These are phyloP conservation scores for Chloropsis hardwickii DNA, from an alignment of 2,113 vertebrate genomes.

Conservation along the genomic window DNA sequence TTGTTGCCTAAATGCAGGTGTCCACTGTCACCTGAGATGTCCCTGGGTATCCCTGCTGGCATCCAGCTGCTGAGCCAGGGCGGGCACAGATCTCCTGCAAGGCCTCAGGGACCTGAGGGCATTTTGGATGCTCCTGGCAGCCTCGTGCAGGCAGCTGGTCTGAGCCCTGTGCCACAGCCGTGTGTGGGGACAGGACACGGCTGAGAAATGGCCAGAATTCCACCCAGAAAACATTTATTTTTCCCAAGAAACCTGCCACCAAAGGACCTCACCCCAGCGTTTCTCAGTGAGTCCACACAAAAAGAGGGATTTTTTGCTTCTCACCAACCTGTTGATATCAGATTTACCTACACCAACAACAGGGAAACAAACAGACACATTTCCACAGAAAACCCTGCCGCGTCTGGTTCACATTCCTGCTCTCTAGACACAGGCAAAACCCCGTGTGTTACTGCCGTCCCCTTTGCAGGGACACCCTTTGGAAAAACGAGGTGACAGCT, in stretches of 20 bases:
- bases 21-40: background rate
- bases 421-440: background rate
- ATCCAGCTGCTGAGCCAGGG: background rate
- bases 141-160: rapidly evolving
- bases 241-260: background rate
- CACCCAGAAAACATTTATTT: background rate
- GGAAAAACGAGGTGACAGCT: background rate
- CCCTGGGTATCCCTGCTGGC: background rate
- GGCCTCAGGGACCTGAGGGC: rapidly evolving
- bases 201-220: background rate
- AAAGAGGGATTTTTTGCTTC: background rate
- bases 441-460: rapidly evolving
- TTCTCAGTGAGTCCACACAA: rapidly evolving
- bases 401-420: background rate
- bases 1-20: background rate
- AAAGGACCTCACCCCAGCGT: background rate
- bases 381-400: background rate
- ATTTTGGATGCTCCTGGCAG: background rate
- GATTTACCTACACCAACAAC: background rate
- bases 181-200: rapidly evolving
- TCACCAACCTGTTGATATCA: background rate
- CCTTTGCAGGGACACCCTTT: background rate
- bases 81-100: background rate
- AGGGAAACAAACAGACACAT: background rate
- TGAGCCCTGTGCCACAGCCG: background rate